A percentile compares a stretch with the other conserved stretches of the same genome.
Conservation (phyloP, 30 jellyfish, hydroid and myxozoan genomes). For the Clytia hemisphaerica region DNA sequence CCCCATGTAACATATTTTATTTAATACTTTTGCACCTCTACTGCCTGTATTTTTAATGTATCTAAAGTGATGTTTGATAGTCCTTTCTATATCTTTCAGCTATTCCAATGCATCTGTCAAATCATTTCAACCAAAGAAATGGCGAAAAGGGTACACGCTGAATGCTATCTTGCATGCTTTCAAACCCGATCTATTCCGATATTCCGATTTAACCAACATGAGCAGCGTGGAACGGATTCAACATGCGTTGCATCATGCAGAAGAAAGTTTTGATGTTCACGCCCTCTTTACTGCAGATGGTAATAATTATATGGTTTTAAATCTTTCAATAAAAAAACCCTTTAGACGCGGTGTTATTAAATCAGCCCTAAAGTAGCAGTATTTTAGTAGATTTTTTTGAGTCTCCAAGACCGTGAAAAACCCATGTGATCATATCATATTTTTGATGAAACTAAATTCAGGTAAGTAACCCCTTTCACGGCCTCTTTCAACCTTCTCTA, state of each 20-base stretch:
- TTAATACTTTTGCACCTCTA: neutral
- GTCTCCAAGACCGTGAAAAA: no score
- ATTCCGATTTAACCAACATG: constrained; percentile 37
- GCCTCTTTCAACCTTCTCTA: no score
- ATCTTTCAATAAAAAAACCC: neutral
- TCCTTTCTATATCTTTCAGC: constrained; percentile 28
- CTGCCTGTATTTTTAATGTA: neutral
- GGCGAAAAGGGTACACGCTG: constrained; percentile 94
- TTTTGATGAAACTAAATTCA: no score
- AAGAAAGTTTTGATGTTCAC: constrained; percentile 46
- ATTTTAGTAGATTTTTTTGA: no score
- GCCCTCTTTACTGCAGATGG: constrained; percentile 81
- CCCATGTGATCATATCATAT: no score
- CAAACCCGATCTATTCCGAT: constrained; percentile 66
- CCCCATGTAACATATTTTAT: neutral
- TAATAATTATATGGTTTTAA: neutral
- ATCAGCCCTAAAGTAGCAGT: no score
- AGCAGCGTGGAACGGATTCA: constrained; percentile 52
- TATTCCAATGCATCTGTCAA: constrained; percentile 72
- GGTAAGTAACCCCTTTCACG: no score
- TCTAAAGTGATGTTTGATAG: neutral
- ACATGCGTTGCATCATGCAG: constrained; percentile 68
- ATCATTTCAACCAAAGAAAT: constrained; percentile 65
- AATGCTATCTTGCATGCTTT: constrained; percentile 74
- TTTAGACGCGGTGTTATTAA: no score